These are phyloP conservation scores for Scaeva pyrastri DNA, from an alignment of 2,888 invertebrate species.

Conservation along the genomic window DNA sequence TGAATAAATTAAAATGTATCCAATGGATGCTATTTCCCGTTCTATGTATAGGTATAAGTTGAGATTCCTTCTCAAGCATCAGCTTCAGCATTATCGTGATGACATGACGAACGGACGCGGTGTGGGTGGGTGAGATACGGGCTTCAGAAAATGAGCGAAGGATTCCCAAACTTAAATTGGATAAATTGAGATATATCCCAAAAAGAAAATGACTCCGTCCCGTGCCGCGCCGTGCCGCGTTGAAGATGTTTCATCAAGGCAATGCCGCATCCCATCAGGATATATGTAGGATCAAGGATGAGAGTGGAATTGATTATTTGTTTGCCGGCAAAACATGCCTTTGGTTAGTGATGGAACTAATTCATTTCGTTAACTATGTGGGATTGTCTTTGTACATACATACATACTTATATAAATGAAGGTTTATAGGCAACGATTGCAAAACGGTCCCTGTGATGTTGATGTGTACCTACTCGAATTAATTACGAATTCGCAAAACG, in stretches of 20 bases:
- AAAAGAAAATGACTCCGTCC: not conserved
- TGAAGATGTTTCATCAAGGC: not conserved
- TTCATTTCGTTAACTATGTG: slow-evolving; percentile 58
- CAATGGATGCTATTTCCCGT: slow-evolving; percentile 44
- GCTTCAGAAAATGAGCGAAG: slow-evolving; percentile 12
- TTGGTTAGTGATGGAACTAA: slow-evolving; percentile 61
- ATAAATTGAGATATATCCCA: slow-evolving; percentile 64
- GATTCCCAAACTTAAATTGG: slow-evolving; percentile 39
- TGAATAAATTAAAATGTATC: slow-evolving; percentile 73
- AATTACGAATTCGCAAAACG: slow-evolving; percentile 58
- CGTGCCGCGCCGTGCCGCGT: too few species aligned
- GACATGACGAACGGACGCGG: not conserved
- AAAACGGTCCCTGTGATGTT: slow-evolving; percentile 15
- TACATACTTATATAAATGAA: too few species aligned
- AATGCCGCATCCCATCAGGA: not conserved
- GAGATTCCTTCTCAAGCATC: not conserved
- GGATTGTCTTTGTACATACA: not conserved
- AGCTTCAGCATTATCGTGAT: not conserved
- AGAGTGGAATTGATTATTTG: slow-evolving; percentile 71
- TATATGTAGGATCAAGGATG: slow-evolving; percentile 49
- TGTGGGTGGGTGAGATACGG: not conserved
- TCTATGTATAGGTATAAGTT: not conserved
- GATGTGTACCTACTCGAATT: slow-evolving; percentile 48
- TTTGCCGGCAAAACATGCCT: slow-evolving; percentile 63
- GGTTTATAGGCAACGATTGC: not conserved